phyloP scores from a whole-genome alignment of 2,113 vertebrate genomes.

The Cyprinus carpio region DNA sequence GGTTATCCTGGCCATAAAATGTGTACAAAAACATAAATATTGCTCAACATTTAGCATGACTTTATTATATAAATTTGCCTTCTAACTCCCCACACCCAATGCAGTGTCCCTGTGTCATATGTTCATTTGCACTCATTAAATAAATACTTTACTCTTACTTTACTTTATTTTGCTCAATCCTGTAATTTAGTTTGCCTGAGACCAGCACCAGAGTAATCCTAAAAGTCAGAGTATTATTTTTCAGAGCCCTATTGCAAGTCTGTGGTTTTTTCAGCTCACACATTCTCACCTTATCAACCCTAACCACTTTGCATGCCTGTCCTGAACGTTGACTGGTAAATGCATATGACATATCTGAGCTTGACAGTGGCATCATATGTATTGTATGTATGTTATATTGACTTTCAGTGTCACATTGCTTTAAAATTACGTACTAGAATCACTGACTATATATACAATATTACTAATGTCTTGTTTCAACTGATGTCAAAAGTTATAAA shows the following conservation, averaged over 20 bases:
- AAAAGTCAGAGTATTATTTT: constrained; percentile 3
- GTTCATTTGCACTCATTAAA: neutral
- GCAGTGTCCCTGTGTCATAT: constrained; percentile 1
- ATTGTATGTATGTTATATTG: neutral
- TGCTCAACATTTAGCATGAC: constrained; percentile 8
- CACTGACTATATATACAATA: constrained; percentile 10
- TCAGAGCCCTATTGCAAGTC: constrained; percentile 6
- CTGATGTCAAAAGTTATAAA: constrained; percentile 6
- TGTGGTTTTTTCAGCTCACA: neutral
- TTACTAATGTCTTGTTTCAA: constrained; percentile 6
- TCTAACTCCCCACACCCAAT: neutral
- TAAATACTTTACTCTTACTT: constrained; percentile 1
- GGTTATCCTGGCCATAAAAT: constrained; percentile 5
- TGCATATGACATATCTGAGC: neutral
- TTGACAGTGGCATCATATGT: neutral
- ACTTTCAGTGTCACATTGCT: constrained; percentile 17
- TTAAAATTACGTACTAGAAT: constrained; percentile 15
- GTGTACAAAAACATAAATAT: constrained; percentile 9
- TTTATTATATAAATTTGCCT: constrained; percentile 3
- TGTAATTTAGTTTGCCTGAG: constrained; percentile 1
- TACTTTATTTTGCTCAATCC: constrained; percentile 6
- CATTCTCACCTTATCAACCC: constrained; percentile 1
- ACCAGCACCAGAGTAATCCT: constrained; percentile 3
- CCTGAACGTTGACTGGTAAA: constrained; percentile 1
- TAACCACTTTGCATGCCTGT: constrained; percentile 5